Evolutionary conservation across 2,888 invertebrate genomes (phyloP), one percentile per base, ranked within the genome.

Genomic region (Chouioia cunea): DNA sequence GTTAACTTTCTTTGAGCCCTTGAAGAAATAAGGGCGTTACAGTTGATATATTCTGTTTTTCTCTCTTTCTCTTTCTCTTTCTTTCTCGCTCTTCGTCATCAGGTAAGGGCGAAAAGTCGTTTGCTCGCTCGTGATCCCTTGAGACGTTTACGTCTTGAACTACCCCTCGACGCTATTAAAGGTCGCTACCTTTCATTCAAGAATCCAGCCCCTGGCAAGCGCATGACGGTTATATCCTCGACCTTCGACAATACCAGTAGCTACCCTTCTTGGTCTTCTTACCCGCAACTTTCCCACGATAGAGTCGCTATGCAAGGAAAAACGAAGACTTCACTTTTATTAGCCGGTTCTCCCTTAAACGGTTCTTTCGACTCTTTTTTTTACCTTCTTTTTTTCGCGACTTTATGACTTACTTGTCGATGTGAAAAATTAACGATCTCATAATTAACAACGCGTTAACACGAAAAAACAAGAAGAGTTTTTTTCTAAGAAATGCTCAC

Each of bases 181-280:
- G 74, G 62, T 36, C 36, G 36, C 36, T 36, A 36, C 69, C 73
- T 68, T 68, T 74, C 79, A 75, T 78, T 78, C 76, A 77, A 76
- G 71, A 75, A 74, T 76, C 73, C 36, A 10, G 66, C 64, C 66
- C 73, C 53, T 82, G 75, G 74, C 74, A 74, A 73, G 67, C 73
- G 67, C 76, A 78, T 77, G 79, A 82, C 83, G 82, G 83, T 81
- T 77, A 77, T 77, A 69, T 76, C 76, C 75, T 71, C 79, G 79
- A 81, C 77, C 79, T 77, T 77, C 76, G 79, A 83, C 83, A 83
- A 82, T 83, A 73, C 76, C 63, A 46, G 54, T 65, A 59, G 65
- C 73, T 71, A 74, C 77, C 73, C 76, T 70, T 76, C 75, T 27
- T 57, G 57, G 69, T 76, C 77, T 80, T 77, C 80, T 79, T 80